Evolutionary conservation across 2,888 invertebrate species (phyloP).

Genomic region (Antheraea assamensis): DNA sequence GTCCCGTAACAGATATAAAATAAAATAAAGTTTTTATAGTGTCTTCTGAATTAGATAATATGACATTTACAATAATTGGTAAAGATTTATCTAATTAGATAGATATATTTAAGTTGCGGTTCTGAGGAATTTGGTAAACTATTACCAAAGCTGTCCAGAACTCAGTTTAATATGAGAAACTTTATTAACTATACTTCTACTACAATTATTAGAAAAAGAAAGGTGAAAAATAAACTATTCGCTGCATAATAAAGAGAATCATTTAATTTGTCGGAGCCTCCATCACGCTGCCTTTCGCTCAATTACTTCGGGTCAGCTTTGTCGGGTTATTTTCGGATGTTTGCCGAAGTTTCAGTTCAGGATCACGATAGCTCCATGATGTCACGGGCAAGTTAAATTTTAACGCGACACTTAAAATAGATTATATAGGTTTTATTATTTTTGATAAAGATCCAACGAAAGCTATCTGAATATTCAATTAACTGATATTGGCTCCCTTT

Average conservation of each 20-base stretch:
- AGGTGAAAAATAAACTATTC: constrained; percentile 7
- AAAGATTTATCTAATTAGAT: no score
- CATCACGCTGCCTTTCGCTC: constrained; percentile 12
- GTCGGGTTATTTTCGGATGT: constrained; percentile 9
- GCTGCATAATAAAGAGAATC: constrained; percentile 4
- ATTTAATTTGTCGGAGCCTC: constrained; percentile 14
- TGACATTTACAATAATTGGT: no score
- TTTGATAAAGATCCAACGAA: neutral
- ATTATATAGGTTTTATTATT: neutral
- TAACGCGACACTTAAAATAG: constrained; percentile 5
- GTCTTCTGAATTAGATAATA: neutral
- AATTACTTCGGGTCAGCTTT: constrained; percentile 17
- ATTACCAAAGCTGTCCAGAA: neutral
- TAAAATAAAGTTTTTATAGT: neutral
- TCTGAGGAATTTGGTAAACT: neutral
- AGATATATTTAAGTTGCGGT: no score
- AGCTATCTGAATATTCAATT: neutral
- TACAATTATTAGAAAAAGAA: neutral
- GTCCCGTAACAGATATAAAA: neutral
- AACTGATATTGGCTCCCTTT: neutral
- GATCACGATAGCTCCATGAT: neutral
- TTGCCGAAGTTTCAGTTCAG: constrained; percentile 7
- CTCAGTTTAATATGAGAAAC: neutral
- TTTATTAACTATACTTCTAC: neutral
- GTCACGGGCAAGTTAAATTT: constrained; percentile 8